These are phyloP conservation scores for Calypte anna DNA, from an alignment of 2,113 vertebrate species.

Conservation along the genomic window DNA sequence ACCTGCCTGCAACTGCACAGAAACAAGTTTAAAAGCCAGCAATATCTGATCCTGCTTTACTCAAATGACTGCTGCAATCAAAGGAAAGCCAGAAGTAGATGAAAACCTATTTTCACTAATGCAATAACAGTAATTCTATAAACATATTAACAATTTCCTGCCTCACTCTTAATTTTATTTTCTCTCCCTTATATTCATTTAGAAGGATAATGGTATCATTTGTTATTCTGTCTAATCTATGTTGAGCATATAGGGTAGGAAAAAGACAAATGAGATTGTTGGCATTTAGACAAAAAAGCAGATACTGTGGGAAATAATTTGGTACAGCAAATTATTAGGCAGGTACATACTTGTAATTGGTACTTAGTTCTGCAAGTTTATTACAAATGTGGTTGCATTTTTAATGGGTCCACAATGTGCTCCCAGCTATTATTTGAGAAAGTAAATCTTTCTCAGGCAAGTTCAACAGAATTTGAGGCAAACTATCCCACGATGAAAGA, in stretches of 20 bases:
- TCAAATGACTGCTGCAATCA: conserved; percentile 7
- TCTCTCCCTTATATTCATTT: conserved; percentile 48
- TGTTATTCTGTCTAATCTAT: conserved; percentile 32
- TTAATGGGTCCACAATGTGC: not conserved
- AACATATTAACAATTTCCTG: conserved; percentile 61
- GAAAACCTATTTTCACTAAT: conserved; percentile 50
- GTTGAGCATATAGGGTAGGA: not conserved
- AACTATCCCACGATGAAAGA: not conserved
- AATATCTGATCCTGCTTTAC: not conserved
- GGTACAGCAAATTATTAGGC: conserved; percentile 31
- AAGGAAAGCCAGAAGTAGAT: conserved; percentile 17
- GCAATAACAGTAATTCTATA: conserved; percentile 54
- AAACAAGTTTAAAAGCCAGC: not conserved
- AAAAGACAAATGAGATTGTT: conserved; percentile 21
- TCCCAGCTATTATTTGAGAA: not conserved
- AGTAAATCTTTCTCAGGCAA: not conserved
- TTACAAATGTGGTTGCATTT: not conserved
- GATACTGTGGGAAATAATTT: conserved; percentile 30
- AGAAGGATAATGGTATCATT: conserved; percentile 24
- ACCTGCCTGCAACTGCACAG: not conserved
- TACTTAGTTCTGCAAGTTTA: not conserved
- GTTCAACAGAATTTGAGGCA: not conserved
- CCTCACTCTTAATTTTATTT: conserved; percentile 62
- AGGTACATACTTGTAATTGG: not conserved
- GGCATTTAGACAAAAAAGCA: conserved; percentile 49